Evolutionary conservation across 2,113 vertebrate genomes (phyloP).

Genomic region (Mirza zaza): DNA sequence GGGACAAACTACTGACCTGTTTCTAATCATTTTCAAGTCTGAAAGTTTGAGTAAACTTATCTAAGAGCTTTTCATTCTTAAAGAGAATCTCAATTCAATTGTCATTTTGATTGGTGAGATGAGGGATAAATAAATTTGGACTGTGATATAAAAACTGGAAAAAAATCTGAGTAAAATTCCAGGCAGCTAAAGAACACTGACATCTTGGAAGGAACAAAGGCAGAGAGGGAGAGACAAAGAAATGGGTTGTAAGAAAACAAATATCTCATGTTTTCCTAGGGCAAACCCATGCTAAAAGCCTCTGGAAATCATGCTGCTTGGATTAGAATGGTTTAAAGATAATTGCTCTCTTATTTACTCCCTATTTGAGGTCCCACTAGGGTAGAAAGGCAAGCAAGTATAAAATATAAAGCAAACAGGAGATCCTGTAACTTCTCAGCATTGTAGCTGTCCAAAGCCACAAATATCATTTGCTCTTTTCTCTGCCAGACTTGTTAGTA

Average conservation of each 20-base stretch:
- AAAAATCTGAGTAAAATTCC: not conserved
- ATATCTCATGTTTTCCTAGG: slow-evolving; percentile 9
- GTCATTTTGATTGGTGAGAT: not conserved
- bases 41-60: not conserved
- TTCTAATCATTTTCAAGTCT: not conserved
- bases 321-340: slow-evolving; percentile 48
- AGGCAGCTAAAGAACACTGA: not conserved
- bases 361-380: slow-evolving; percentile 15
- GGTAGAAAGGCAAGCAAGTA: slow-evolving; percentile 31
- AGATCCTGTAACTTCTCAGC: slow-evolving; percentile 54
- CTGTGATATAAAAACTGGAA: not conserved
- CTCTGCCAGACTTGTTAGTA: slow-evolving; percentile 42
- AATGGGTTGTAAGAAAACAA: slow-evolving; percentile 9
- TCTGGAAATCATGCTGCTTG: slow-evolving; percentile 35
- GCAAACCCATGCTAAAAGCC: not conserved
- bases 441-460: slow-evolving; percentile 47
- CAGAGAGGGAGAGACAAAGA: not conserved
- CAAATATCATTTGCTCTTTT: slow-evolving; percentile 48
- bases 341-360: slow-evolving; percentile 29
- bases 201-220: not conserved
- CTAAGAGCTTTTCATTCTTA: not conserved
- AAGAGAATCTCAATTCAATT: not conserved
- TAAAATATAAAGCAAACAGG: slow-evolving; percentile 51
- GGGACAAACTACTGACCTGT: not conserved
- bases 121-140: not conserved